Evolutionary conservation across 2,888 invertebrate genomes (phyloP).

Genomic region (Helobdella robusta): DNA sequence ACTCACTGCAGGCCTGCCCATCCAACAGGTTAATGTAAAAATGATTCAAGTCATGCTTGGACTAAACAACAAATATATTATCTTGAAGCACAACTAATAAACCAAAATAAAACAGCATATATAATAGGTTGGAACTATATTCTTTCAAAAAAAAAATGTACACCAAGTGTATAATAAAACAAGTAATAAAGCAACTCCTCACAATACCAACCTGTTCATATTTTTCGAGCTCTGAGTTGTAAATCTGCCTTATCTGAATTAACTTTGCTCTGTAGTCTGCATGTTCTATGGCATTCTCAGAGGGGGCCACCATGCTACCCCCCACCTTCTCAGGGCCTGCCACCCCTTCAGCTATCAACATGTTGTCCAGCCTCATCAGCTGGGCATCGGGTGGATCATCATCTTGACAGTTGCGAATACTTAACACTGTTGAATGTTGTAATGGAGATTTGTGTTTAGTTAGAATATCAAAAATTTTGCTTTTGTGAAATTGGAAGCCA

Average conservation of each 20-base stretch:
- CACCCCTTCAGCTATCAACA: constrained; percentile 84
- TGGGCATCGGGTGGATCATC: constrained; percentile 97
- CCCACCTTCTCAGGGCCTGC: constrained; percentile 50
- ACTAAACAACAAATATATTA: too few species aligned
- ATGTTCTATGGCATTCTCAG: constrained; percentile 70
- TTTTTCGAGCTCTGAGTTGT: constrained; percentile 97
- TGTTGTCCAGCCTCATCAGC: constrained; percentile 95
- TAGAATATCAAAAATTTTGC: too few species aligned
- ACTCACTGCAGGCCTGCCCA: constrained; percentile 90
- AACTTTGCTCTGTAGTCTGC: constrained; percentile 97
- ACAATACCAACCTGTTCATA: constrained; percentile 77
- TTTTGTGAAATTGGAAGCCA: too few species aligned
- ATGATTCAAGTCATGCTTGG: too few species aligned
- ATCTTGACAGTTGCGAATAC: constrained; percentile 89
- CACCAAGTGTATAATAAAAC: too few species aligned
- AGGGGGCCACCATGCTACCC: constrained; percentile 43
- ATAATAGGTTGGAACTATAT: too few species aligned
- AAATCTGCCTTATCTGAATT: constrained; percentile 94
- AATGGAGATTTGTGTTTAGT: too few species aligned
- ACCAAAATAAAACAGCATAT: too few species aligned
- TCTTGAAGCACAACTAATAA: too few species aligned
- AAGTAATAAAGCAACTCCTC: too few species aligned
- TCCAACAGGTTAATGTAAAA: too few species aligned
- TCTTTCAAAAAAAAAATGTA: too few species aligned
- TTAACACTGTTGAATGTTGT: constrained; percentile 59